A percentile compares a stretch with the other conserved stretches of the same genome.
Evolutionary conservation across 1,140 invertebrate genomes (phyloP).

Genomic region (Zaprionus capensis): DNA sequence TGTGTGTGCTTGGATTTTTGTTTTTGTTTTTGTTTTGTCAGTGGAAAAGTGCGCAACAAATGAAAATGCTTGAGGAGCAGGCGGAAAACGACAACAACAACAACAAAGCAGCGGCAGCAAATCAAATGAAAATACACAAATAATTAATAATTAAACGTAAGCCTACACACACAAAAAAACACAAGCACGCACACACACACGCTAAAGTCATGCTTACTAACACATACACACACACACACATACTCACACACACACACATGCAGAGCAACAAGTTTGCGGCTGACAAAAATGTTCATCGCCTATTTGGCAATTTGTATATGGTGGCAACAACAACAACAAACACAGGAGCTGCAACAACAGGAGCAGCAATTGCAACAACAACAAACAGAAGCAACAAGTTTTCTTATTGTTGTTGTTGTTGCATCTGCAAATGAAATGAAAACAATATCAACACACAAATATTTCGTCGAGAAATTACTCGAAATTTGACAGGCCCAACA

Average conservation of each 20-base stretch:
- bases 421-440: conserved; percentile 1
- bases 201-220: conserved; percentile 6
- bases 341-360: conserved; percentile 3
- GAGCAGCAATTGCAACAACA: conserved; percentile 2
- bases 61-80: conserved; percentile 38
- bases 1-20: conserved; percentile 37
- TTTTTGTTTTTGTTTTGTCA: conserved; percentile 31
- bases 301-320: conserved; percentile 54
- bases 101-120: conserved; percentile 19
- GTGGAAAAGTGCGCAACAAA: conserved; percentile 49
- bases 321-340: conserved; percentile 19
- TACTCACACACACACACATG: conserved; percentile 17
- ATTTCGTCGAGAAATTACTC: conserved; percentile 37
- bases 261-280: conserved; percentile 73
- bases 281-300: conserved; percentile 78
- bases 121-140: conserved; percentile 48
- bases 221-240: not conserved
- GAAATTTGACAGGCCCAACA: conserved; percentile 29
- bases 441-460: not conserved
- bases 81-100: conserved; percentile 25
- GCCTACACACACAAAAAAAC: conserved; percentile 38
- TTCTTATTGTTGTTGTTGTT: conserved; percentile 8
- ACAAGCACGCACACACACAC: conserved; percentile 15
- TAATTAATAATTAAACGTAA: conserved; percentile 70
- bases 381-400: conserved; percentile 39